Evolutionary conservation across 2,113 vertebrate species (phyloP).

Genomic region (Seriola quinqueradiata): DNA sequence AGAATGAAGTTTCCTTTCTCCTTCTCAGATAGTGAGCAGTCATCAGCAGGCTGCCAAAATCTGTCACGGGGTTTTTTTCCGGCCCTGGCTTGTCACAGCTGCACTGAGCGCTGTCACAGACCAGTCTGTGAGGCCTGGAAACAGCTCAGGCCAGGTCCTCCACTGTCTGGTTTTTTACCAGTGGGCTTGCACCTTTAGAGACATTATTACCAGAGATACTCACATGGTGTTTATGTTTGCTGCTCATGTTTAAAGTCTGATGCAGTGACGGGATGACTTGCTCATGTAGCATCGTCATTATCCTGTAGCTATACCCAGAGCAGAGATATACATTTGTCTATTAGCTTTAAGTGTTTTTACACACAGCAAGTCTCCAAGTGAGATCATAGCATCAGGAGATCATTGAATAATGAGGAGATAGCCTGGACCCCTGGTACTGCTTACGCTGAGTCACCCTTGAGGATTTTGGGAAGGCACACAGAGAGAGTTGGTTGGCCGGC

Average conservation of each 20-base stretch:
- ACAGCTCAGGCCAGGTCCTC: not conserved
- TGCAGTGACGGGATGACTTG: not conserved
- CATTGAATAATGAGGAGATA: conserved; percentile 36
- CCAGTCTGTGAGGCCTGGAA: not conserved
- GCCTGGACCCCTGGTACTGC: conserved; percentile 37
- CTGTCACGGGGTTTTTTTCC: conserved; percentile 62
- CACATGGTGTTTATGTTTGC: conserved; percentile 38
- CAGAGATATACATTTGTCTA: not conserved
- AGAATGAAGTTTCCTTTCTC: conserved; percentile 49
- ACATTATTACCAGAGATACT: not conserved
- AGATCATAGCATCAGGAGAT: conserved; percentile 55
- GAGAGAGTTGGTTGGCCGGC: conserved; percentile 49
- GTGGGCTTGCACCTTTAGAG: not conserved
- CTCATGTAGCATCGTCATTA: not conserved
- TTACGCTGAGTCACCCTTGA: conserved; percentile 66
- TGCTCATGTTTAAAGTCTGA: conserved; percentile 48
- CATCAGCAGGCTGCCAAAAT: conserved; percentile 60
- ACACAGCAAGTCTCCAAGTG: conserved; percentile 34
- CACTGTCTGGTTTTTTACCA: conserved; percentile 19
- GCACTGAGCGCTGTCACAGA: conserved; percentile 30
- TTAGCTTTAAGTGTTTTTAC: conserved; percentile 31
- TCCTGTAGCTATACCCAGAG: conserved; percentile 1
- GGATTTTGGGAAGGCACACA: conserved; percentile 47
- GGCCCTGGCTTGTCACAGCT: conserved; percentile 55
- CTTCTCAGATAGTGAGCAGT: conserved; percentile 33